These are phyloP conservation scores for Synaphobranchus kaupii DNA, from an alignment of 2,797 vertebrate species.

Conservation along the genomic window DNA sequence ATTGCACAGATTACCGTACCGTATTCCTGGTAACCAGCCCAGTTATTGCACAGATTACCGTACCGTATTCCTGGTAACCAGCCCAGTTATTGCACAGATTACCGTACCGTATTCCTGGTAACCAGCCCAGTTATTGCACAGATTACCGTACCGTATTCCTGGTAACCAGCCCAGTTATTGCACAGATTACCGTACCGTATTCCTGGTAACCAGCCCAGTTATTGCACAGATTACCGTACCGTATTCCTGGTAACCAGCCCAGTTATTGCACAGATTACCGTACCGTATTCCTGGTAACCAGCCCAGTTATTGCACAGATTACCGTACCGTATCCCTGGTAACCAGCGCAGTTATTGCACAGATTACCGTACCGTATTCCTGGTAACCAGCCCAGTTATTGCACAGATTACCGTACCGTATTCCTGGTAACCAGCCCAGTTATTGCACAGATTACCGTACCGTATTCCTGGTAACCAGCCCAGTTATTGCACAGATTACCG, in stretches of 20 bases:
- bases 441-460: constrained; percentile 43
- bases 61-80: constrained; percentile 43
- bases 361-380: constrained; percentile 41
- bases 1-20: constrained; percentile 43
- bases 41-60: no score
- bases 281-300: constrained; percentile 43
- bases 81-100: no score
- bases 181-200: constrained; percentile 41
- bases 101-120: constrained; percentile 44
- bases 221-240: constrained; percentile 43
- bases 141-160: constrained; percentile 41
- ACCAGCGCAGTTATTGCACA: no score
- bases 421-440: constrained; percentile 42
- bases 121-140: no score
- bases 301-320: no score
- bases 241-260: constrained; percentile 40
- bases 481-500: no score
- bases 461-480: constrained; percentile 40
- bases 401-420: constrained; percentile 41
- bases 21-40: constrained; percentile 40
- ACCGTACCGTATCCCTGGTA: constrained; percentile 44
- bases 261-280: no score
- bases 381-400: no score
- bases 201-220: constrained; percentile 42
- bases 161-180: no score